A percentile compares a stretch with the other conserved stretches of the same genome.
Evolutionary conservation across 2,797 vertebrate genomes (phyloP).

Genomic region (Enteromius viviparus): DNA sequence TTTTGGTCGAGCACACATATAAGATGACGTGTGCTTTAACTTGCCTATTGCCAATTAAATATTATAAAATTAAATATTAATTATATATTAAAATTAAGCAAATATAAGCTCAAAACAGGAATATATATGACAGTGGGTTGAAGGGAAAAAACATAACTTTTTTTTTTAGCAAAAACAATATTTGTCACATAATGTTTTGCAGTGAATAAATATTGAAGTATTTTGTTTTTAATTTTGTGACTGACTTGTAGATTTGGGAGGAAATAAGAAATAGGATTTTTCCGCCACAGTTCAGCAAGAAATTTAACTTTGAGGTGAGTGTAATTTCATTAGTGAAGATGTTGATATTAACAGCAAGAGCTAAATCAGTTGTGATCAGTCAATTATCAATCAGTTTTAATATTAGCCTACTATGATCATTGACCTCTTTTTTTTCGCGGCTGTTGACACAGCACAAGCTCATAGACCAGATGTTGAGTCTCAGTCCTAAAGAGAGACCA

Average conservation of each 20-base stretch:
- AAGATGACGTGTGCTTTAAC: no score
- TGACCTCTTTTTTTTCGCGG: background rate
- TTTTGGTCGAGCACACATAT: no score
- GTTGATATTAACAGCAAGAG: background rate
- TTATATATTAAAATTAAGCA: background rate
- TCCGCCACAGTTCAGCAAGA: constrained; percentile 62
- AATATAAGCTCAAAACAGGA: background rate
- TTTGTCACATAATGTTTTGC: no score
- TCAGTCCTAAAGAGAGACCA: constrained; percentile 63
- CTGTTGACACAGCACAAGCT: constrained; percentile 62
- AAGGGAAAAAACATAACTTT: no score
- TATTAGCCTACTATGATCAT: no score
- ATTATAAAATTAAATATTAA: background rate
- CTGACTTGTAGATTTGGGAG: constrained; percentile 66
- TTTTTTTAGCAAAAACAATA: no score
- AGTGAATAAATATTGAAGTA: background rate
- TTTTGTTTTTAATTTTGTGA: background rate
- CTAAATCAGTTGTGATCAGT: background rate
- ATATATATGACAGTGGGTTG: background rate
- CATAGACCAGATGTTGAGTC: constrained; percentile 67
- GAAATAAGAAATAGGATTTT: constrained; percentile 59
- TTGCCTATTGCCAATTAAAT: no score
- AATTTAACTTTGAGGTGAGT: constrained; percentile 72
- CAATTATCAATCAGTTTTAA: background rate
- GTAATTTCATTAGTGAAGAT: background rate